A percentile compares a stretch with the other conserved stretches of the same genome.
Evolutionary conservation across 2,888 invertebrate genomes (phyloP).

Genomic region (Brachylomia viminalis): DNA sequence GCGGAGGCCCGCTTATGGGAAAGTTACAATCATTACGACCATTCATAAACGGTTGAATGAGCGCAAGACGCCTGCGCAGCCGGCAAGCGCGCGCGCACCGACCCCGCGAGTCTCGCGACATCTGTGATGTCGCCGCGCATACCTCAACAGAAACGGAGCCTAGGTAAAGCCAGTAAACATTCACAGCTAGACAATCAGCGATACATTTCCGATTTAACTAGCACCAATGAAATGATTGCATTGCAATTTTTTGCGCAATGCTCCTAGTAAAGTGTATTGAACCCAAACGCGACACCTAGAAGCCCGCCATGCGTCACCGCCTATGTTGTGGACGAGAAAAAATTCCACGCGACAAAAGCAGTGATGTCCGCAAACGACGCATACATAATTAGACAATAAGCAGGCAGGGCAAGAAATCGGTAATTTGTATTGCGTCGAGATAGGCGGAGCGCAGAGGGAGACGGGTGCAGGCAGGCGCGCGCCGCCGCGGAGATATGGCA

Average conservation of each 20-base stretch:
- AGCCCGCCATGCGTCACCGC: conserved; percentile 84
- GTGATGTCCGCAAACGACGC: conserved; percentile 85
- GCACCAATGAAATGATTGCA: conserved; percentile 41
- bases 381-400: conserved; percentile 90
- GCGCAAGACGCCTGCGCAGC: conserved; percentile 83
- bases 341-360: conserved; percentile 85
- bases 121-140: conserved; percentile 75
- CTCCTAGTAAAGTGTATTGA: conserved; percentile 82
- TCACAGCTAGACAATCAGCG: conserved; percentile 32
- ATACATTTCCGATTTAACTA: conserved; percentile 45
- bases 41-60: conserved; percentile 89
- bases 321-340: conserved; percentile 79
- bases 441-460: conserved; percentile 87
- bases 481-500: conserved; percentile 88
- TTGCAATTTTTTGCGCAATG: conserved; percentile 60
- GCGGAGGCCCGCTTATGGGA: conserved; percentile 87
- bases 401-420: conserved; percentile 89
- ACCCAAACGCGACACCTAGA: conserved; percentile 82
- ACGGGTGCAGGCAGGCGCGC: conserved; percentile 86
- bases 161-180: conserved; percentile 50
- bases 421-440: conserved; percentile 88
- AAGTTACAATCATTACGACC: conserved; percentile 87
- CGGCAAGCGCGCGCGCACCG: conserved; percentile 77
- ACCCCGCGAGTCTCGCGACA: conserved; percentile 77
- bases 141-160: conserved; percentile 52